Conservation (phyloP, 2,113 vertebrate genomes). For the Bujurquina vittata region DNA sequence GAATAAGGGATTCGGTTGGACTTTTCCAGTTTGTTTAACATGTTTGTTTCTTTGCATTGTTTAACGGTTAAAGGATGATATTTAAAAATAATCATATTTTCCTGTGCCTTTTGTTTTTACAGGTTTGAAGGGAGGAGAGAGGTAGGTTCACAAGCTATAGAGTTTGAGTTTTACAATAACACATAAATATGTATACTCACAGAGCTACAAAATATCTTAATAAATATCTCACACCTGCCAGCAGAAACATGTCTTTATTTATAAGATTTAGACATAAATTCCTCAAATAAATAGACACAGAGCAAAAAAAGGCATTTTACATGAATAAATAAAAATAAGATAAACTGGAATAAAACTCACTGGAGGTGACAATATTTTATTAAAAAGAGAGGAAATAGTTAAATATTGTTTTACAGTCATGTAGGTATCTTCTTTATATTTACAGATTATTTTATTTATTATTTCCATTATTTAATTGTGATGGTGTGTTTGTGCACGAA, state of each 20-base stretch:
- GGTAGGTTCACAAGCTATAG: constrained; percentile 38
- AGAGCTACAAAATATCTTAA: rapidly evolving
- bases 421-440: neutral
- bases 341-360: rapidly evolving
- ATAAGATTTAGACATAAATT: neutral
- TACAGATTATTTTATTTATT: neutral
- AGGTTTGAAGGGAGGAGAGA: constrained; percentile 60
- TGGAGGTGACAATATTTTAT: neutral
- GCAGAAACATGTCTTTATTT: too few species aligned
- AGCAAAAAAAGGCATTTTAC: too few species aligned
- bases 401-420: too few species aligned
- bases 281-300: too few species aligned
- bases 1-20: neutral
- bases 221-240: too few species aligned
- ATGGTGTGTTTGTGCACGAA: too few species aligned
- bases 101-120: constrained; percentile 24
- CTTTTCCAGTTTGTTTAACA: neutral
- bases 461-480: neutral
- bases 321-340: too few species aligned
- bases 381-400: neutral
- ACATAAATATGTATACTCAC: neutral
- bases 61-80: neutral
- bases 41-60: neutral
- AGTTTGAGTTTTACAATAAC: too few species aligned
- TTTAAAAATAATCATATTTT: neutral